phyloP scores from a whole-genome alignment of 2,888 invertebrate genomes.

The Noctua pronuba region DNA sequence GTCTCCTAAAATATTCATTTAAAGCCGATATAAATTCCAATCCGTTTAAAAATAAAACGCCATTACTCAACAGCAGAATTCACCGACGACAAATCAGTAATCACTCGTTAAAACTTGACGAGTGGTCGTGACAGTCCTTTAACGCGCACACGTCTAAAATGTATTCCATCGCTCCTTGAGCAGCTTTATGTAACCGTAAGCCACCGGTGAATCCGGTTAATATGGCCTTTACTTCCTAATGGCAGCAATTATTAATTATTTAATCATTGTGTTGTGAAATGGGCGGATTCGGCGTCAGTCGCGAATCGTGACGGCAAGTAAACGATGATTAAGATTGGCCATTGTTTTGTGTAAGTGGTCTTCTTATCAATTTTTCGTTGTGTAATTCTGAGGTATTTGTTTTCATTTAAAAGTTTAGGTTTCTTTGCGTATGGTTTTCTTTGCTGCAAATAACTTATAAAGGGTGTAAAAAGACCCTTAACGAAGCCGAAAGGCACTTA shows the following conservation, averaged over 20 bases:
- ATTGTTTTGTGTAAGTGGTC: slow-evolving; percentile 61
- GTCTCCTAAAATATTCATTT: background rate
- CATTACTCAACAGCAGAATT: slow-evolving; percentile 42
- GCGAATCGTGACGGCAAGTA: slow-evolving; percentile 76
- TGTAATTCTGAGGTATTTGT: slow-evolving; percentile 30
- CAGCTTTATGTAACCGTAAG: slow-evolving; percentile 70
- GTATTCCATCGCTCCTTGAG: slow-evolving; percentile 58
- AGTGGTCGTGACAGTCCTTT: slow-evolving; percentile 55
- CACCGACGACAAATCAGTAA: slow-evolving; percentile 39
- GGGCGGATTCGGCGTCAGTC: slow-evolving; percentile 69
- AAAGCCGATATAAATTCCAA: background rate
- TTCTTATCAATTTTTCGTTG: slow-evolving; percentile 55
- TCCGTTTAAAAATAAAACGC: slow-evolving; percentile 26
- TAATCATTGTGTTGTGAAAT: slow-evolving; percentile 80
- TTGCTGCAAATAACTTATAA: too few relatives aligned
- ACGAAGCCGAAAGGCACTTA: too few relatives aligned
- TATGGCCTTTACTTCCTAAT: slow-evolving; percentile 79
- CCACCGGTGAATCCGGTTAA: slow-evolving; percentile 74
- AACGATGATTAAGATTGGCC: slow-evolving; percentile 65
- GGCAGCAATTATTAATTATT: slow-evolving; percentile 79
- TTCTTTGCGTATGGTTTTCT: too few relatives aligned
- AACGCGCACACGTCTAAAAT: slow-evolving; percentile 58
- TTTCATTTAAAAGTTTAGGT: too few relatives aligned
- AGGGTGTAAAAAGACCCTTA: too few relatives aligned
- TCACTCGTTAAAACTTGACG: slow-evolving; percentile 53